Conservation (phyloP, 2,888 invertebrate genomes). For the Stegophylla sp. region DNA sequence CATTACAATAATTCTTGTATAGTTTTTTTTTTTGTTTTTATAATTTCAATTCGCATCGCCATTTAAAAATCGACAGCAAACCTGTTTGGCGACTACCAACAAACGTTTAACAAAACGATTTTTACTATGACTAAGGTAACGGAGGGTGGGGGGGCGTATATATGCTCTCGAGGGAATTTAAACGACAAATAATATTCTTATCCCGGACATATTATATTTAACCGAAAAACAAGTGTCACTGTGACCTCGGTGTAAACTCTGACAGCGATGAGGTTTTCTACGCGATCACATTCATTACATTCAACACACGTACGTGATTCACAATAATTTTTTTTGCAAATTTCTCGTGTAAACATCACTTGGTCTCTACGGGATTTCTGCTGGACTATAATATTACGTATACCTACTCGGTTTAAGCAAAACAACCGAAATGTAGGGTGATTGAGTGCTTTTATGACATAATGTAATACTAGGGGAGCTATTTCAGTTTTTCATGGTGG, state of each 20-base stretch:
- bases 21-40: no score
- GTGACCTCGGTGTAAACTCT: background rate
- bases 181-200: background rate
- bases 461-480: no score
- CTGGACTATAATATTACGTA: no score
- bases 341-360: no score
- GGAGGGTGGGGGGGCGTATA: background rate
- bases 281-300: background rate
- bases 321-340: no score
- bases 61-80: constrained; percentile 30
- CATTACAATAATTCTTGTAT: background rate
- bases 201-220: background rate
- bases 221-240: background rate
- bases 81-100: constrained; percentile 12
- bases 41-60: constrained; percentile 34
- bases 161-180: background rate
- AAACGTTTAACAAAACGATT: background rate
- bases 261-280: background rate
- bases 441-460: no score
- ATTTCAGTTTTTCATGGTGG: no score
- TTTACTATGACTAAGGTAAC: no score
- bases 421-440: no score
- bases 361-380: no score
- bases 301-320: no score
- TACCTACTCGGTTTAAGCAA: no score